Percentiles rank a stretch among this genome's conserved stretches.
Evolutionary conservation across 1,140 invertebrate species (phyloP).

Genomic region (Euschistus heros): DNA sequence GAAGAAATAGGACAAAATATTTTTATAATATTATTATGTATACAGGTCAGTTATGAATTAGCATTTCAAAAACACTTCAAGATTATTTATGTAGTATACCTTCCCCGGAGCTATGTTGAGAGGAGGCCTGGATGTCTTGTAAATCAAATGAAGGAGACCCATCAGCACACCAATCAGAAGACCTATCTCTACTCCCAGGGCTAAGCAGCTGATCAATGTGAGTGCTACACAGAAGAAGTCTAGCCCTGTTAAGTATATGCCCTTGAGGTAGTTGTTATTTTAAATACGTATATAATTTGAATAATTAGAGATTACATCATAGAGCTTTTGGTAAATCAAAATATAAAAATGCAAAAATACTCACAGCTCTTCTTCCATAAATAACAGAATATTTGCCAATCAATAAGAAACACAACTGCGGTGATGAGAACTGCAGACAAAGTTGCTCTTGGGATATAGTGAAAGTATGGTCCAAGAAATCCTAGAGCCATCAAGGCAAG

Average conservation of each 20-base stretch:
- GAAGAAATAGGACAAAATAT: no score
- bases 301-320: background rate
- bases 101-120: slow-evolving; percentile 35
- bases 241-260: slow-evolving; percentile 44
- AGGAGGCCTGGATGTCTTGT: slow-evolving; percentile 39
- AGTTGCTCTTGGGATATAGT: slow-evolving; percentile 55
- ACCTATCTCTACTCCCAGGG: slow-evolving; percentile 53
- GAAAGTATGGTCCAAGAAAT: slow-evolving; percentile 58
- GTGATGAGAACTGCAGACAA: slow-evolving; percentile 55
- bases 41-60: no score
- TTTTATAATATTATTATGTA: no score
- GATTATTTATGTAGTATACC: slow-evolving; percentile 30
- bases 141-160: slow-evolving; percentile 49
- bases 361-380: slow-evolving; percentile 49
- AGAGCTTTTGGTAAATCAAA: background rate
- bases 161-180: slow-evolving; percentile 50
- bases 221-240: slow-evolving; percentile 45
- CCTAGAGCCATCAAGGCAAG: slow-evolving; percentile 48
- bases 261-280: background rate
- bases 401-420: slow-evolving; percentile 58
- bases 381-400: slow-evolving; percentile 44
- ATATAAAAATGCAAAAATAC: slow-evolving; percentile 26
- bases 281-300: background rate
- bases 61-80: no score
- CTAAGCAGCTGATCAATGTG: slow-evolving; percentile 48